Evolutionary conservation across 2,113 vertebrate species (phyloP), one percentile per base, ranked within the genome.

Genomic region (Salvator merianae): DNA sequence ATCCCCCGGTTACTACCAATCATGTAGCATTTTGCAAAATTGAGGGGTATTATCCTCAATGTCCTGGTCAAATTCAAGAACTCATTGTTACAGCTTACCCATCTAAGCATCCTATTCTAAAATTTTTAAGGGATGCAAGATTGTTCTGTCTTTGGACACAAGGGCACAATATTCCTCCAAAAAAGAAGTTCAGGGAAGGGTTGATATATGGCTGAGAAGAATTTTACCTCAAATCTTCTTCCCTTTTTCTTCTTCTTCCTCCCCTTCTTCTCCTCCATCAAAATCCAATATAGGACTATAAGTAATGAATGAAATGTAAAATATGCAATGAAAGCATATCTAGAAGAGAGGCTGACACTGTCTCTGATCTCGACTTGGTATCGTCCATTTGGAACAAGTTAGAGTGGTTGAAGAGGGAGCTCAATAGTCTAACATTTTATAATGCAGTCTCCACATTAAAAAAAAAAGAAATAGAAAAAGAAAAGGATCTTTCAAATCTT

Each of bases 1-100:
- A 34, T 81, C 34, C 84, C 75, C 85, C 75, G 69, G 79, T 68
- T 65, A 59, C 69, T 80, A 68, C 85, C 34, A 86, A 80, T 83
- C 75, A 83, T 81, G 43, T 0, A 83, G 68, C 77, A 83, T 43
- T 80, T 82, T 81, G 66, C 83, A 88, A 89, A 89, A 87, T 65
- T 10, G 75, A 26, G 7, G 18, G 71, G 65, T 86, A 87, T 89
- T 53, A 91, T 74, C 24, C 26, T 73, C 26, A 63, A 83, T 69
- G 53, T 70, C 40, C 79, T 87, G 83, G 79, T 43, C 73, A 72
- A 53, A 66, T 84, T 87, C 82, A 75, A 88, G 0, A 1, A 24
- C 70, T 74, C 28, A 14, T 79, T 76, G 88, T 87, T 90, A 79
- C 53, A n/a, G 87, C 36, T 74, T 63, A 0, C 0, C 30, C 50